phyloP scores from a whole-genome alignment of 2,113 vertebrate genomes.

The Periophthalmodon schlosseri region DNA sequence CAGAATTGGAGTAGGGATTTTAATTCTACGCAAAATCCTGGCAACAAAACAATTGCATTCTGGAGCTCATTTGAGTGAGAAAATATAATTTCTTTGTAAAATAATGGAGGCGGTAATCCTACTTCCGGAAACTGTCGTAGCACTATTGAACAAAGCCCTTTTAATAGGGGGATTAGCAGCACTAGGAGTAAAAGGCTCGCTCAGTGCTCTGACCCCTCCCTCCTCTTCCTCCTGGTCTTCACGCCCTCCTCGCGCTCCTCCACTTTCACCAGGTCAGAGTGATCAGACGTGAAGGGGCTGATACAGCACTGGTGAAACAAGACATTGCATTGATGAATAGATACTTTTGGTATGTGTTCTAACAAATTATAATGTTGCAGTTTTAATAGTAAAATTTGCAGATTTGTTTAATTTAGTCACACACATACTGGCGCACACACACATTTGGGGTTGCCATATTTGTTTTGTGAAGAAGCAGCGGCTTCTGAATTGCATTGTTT shows the following conservation, averaged over 20 bases:
- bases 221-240: conserved; percentile 28
- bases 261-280: conserved; percentile 93
- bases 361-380: neutral
- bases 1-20: neutral
- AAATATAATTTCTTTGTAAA: conserved; percentile 97
- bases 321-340: conserved; percentile 81
- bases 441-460: neutral
- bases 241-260: conserved; percentile 66
- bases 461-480: neutral
- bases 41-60: conserved; percentile 68
- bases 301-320: neutral
- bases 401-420: neutral
- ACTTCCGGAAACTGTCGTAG: conserved; percentile 98
- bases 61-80: conserved; percentile 89
- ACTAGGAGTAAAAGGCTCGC: conserved; percentile 87
- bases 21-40: conserved; percentile 39
- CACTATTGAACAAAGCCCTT: conserved; percentile 97
- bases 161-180: conserved; percentile 98
- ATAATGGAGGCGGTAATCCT: conserved; percentile 94
- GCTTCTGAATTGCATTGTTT: neutral
- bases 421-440: neutral
- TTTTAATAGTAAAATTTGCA: neutral
- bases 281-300: conserved; percentile 87
- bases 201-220: conserved; percentile 72
- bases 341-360: too few relatives aligned